phyloP scores from a whole-genome alignment of 92 coral and sea anemone genomes.

The Virgularia gustaviana region DNA sequence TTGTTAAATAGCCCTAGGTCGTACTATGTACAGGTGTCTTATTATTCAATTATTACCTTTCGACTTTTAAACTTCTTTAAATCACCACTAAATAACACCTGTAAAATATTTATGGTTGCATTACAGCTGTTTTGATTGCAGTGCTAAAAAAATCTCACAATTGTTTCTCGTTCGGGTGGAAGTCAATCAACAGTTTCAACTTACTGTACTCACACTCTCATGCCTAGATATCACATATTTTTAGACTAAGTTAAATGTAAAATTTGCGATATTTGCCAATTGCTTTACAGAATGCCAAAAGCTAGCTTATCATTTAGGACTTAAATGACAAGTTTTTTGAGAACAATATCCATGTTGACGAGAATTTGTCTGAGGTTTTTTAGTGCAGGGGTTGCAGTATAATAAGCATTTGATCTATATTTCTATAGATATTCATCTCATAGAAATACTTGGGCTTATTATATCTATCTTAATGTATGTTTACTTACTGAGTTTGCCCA shows the following conservation, averaged over 20 bases:
- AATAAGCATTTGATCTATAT: background rate
- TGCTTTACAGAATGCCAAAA: no score
- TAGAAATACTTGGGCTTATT: background rate
- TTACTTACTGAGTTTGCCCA: constrained; percentile 95
- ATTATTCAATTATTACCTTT: constrained; percentile 1
- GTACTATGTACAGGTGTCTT: no score
- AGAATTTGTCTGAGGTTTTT: no score
- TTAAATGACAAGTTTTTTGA: no score
- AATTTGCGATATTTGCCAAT: no score
- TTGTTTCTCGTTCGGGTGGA: no score
- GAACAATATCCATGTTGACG: no score
- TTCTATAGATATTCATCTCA: background rate
- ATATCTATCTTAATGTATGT: background rate
- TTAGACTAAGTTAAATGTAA: background rate
- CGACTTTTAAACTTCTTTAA: constrained; percentile 62
- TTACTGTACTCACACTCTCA: background rate
- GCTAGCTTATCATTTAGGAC: no score
- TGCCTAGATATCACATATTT: background rate
- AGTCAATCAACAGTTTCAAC: no score
- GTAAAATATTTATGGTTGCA: background rate
- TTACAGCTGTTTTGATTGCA: no score
- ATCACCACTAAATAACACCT: constrained; percentile 77
- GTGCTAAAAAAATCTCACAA: no score
- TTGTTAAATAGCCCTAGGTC: no score
- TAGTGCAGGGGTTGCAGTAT: background rate